These are phyloP conservation scores for Euplagia quadripunctaria DNA, from an alignment of 2,888 invertebrate species.

Conservation along the genomic window DNA sequence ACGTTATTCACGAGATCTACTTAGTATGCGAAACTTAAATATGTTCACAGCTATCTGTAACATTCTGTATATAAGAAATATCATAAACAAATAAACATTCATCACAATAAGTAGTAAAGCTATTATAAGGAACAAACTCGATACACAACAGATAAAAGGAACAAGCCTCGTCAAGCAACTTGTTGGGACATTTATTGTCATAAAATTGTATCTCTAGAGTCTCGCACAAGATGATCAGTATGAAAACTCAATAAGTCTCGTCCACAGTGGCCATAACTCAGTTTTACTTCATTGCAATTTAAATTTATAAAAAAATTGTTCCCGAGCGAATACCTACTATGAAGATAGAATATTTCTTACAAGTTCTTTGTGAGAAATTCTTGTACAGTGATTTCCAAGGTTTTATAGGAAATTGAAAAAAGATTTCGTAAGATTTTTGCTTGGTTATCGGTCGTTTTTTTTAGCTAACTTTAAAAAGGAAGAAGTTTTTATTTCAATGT, in stretches of 20 bases:
- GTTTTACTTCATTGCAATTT: constrained; percentile 16
- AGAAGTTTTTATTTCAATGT: no score
- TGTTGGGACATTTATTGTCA: not conserved
- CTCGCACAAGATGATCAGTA: constrained; percentile 4
- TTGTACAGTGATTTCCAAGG: not conserved
- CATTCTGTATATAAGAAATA: no score
- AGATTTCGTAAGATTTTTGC: no score
- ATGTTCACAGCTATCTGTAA: no score
- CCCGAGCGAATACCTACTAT: not conserved
- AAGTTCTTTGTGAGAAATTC: not conserved
- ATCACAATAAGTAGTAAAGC: no score
- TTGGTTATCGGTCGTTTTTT: no score
- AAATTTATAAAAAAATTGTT: constrained; percentile 7
- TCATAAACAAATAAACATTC: no score
- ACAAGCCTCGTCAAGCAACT: not conserved
- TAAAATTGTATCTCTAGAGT: constrained; percentile 5
- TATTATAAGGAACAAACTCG: not conserved
- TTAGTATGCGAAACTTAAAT: no score
- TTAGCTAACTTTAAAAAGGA: no score
- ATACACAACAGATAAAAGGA: not conserved
- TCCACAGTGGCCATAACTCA: constrained; percentile 7
- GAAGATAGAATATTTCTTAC: not conserved
- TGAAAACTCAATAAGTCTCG: constrained; percentile 19
- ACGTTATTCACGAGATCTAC: no score
- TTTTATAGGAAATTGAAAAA: no score